A percentile compares a stretch with the other conserved stretches of the same genome.
Conservation (phyloP, 2,113 vertebrate species). For the Procavia capensis region DNA sequence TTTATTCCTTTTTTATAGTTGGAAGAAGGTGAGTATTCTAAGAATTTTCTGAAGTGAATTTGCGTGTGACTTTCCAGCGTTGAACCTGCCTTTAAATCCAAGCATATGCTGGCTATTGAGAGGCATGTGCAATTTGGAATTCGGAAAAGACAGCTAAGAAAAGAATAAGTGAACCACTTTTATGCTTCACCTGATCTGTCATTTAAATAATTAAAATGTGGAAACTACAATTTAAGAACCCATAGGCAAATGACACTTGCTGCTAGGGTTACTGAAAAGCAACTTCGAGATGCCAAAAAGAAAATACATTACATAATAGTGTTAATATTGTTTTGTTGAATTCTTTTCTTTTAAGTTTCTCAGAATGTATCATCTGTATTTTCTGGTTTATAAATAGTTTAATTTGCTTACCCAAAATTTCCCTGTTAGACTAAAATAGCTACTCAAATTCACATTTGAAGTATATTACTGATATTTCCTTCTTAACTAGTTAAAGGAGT, state of each 20-base stretch:
- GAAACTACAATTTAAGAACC: conserved; percentile 41
- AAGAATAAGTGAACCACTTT: background rate
- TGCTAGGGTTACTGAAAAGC: conserved; percentile 30
- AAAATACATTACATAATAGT: background rate
- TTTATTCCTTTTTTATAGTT: background rate
- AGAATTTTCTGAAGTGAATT: conserved; percentile 4
- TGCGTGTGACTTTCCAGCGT: background rate
- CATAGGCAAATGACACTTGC: background rate
- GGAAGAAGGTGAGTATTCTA: background rate
- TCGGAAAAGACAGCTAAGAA: background rate
- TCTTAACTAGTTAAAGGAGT: conserved; percentile 30
- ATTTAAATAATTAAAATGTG: conserved; percentile 26
- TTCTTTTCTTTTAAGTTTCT: background rate
- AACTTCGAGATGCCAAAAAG: conserved; percentile 38
- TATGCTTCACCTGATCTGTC: background rate
- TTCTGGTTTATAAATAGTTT: conserved; percentile 51
- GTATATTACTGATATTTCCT: conserved; percentile 30
- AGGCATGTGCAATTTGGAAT: background rate
- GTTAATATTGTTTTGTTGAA: conserved; percentile 1
- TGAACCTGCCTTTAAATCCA: background rate
- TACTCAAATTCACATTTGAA: conserved; percentile 46
- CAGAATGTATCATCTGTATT: conserved; percentile 4
- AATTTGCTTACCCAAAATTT: conserved; percentile 57
- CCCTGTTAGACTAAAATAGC: conserved; percentile 20
- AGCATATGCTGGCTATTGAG: background rate